A percentile compares a stretch with the other conserved stretches of the same genome.
These are phyloP conservation scores for Ascidia mentula DNA, from an alignment of 23 tunicate genomes.

Conservation along the genomic window DNA sequence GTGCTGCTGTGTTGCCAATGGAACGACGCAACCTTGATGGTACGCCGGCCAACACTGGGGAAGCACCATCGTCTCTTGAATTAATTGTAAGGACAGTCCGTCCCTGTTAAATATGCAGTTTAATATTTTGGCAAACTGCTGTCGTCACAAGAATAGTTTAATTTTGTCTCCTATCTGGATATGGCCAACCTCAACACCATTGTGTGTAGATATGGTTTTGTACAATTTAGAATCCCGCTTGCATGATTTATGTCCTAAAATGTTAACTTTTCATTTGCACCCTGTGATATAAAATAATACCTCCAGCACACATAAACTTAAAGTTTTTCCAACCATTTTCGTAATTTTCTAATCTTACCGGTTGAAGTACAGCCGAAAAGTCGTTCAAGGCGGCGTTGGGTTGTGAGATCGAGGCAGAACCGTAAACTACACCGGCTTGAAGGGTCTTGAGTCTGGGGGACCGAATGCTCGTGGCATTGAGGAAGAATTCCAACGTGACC, in stretches of 20 bases:
- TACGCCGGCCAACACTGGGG: not conserved
- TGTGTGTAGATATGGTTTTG: too few species aligned
- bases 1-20: not conserved
- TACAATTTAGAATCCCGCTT: too few species aligned
- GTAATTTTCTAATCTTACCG: not conserved
- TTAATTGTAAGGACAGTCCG: not conserved
- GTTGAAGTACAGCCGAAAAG: not conserved
- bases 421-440: not conserved
- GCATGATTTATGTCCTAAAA: too few species aligned
- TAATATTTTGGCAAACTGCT: not conserved
- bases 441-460: too few species aligned
- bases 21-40: not conserved
- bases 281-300: too few species aligned
- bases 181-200: too few species aligned
- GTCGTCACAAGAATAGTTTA: not conserved
- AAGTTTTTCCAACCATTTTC: too few species aligned
- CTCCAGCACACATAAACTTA: too few species aligned
- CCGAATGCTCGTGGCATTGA: not conserved
- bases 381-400: not conserved
- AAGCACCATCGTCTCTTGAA: not conserved
- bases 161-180: too few species aligned
- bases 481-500: not conserved
- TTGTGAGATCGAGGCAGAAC: not conserved
- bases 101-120: not conserved
- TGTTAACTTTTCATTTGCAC: too few species aligned